Percentiles rank a stretch among this genome's conserved stretches.
These are phyloP conservation scores for Notodonta ziczac DNA, from an alignment of 2,888 invertebrate species.

Conservation along the genomic window DNA sequence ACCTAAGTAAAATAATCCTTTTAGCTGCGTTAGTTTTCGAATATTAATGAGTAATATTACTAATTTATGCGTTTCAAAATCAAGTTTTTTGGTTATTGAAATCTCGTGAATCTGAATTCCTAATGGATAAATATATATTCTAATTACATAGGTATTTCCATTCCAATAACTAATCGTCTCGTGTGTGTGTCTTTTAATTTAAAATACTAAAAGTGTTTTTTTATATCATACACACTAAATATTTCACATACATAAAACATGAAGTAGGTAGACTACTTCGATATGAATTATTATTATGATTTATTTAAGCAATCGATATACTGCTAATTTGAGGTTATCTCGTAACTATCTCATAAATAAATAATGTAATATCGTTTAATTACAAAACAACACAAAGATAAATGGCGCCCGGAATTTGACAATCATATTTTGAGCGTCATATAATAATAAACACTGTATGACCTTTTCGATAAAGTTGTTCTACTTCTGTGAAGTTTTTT, in stretches of 20 bases:
- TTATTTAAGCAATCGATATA: neutral
- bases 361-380: constrained; percentile 17
- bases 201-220: no score
- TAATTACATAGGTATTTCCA: no score
- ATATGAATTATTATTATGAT: neutral
- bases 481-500: constrained; percentile 23
- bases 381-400: constrained; percentile 27
- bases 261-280: no score
- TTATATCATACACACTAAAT: no score
- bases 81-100: neutral
- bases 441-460: constrained; percentile 20
- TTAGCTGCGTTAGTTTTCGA: neutral
- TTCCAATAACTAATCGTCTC: no score
- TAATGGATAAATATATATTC: neutral
- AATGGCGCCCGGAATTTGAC: constrained; percentile 27
- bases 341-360: constrained; percentile 10
- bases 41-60: no score
- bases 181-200: no score
- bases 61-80: neutral
- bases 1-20: no score
- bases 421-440: constrained; percentile 13
- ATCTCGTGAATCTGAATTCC: neutral
- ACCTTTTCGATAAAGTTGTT: constrained; percentile 34
- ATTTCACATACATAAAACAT: no score
- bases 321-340: constrained; percentile 48